These are phyloP conservation scores for Harpalus rufipes DNA, from an alignment of 2,888 invertebrate genomes.

Conservation along the genomic window DNA sequence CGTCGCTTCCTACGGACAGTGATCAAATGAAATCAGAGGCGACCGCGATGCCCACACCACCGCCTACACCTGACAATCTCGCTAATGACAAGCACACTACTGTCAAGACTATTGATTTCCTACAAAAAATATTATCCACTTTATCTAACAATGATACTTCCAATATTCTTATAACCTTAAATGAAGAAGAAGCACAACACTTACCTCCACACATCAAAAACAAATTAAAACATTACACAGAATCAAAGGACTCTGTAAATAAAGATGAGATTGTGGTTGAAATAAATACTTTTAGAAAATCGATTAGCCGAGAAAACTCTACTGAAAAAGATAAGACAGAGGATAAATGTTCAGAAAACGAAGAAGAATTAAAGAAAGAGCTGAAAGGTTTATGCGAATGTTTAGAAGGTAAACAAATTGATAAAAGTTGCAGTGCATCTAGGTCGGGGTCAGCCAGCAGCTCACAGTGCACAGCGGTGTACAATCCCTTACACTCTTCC, in stretches of 20 bases:
- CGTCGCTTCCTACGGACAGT: constrained; percentile 33
- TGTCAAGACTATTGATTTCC: constrained; percentile 61
- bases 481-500: constrained; percentile 82
- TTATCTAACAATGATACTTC: constrained; percentile 27
- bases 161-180: constrained; percentile 7
- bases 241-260: constrained; percentile 16
- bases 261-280: constrained; percentile 21
- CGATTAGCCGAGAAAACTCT: constrained; percentile 41
- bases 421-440: constrained; percentile 68
- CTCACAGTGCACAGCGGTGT: constrained; percentile 84
- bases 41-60: constrained; percentile 71
- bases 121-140: constrained; percentile 19
- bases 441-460: constrained; percentile 71
- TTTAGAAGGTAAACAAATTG: neutral
- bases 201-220: constrained; percentile 15
- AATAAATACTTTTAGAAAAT: constrained; percentile 51
- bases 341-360: constrained; percentile 46
- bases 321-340: constrained; percentile 4
- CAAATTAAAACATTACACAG: constrained; percentile 18
- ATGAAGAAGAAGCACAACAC: constrained; percentile 35
- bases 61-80: constrained; percentile 73
- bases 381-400: constrained; percentile 49
- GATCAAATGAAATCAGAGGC: constrained; percentile 62
- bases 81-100: constrained; percentile 66
- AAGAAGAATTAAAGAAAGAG: constrained; percentile 65